Evolutionary conservation across 2,797 vertebrate genomes (phyloP).

Genomic region (Pteropus rufus): DNA sequence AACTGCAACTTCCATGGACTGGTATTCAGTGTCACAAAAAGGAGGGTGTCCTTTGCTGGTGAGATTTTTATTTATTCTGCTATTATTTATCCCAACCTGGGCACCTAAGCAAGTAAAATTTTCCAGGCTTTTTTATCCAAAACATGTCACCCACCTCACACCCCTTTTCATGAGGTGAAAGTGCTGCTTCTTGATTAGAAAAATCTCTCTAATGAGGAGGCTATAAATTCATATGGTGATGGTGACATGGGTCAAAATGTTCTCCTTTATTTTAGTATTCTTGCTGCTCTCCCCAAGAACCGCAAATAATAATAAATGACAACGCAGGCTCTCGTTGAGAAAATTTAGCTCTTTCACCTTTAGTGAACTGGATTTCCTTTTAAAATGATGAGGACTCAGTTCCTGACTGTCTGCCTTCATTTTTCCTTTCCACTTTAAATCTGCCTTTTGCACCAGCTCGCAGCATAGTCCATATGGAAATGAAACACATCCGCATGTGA

Average conservation of each 20-base stretch:
- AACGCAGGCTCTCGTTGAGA: background rate
- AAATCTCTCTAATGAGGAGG: constrained; percentile 46
- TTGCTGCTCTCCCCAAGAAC: constrained; percentile 41
- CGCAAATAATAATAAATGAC: constrained; percentile 54
- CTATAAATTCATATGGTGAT: constrained; percentile 56
- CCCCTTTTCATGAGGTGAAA: background rate
- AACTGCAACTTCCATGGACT: constrained; percentile 57
- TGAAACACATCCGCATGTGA: constrained; percentile 48
- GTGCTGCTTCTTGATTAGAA: constrained; percentile 37
- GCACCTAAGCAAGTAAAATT: constrained; percentile 33
- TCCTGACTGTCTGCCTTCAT: constrained; percentile 60
- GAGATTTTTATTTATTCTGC: constrained; percentile 54
- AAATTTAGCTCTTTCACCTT: constrained; percentile 39
- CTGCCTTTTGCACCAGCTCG: background rate
- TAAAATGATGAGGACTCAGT: constrained; percentile 33
- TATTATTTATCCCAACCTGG: background rate
- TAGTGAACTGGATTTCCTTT: constrained; percentile 46
- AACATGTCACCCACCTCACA: background rate
- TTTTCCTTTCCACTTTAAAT: constrained; percentile 20
- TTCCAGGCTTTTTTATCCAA: background rate
- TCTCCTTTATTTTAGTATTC: constrained; percentile 25
- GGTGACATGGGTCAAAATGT: constrained; percentile 37
- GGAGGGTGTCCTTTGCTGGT: background rate
- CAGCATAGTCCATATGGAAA: constrained; percentile 16
- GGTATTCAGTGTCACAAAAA: constrained; percentile 45